These are phyloP conservation scores for Labia minor DNA, from an alignment of 2,888 invertebrate species.

Conservation along the genomic window DNA sequence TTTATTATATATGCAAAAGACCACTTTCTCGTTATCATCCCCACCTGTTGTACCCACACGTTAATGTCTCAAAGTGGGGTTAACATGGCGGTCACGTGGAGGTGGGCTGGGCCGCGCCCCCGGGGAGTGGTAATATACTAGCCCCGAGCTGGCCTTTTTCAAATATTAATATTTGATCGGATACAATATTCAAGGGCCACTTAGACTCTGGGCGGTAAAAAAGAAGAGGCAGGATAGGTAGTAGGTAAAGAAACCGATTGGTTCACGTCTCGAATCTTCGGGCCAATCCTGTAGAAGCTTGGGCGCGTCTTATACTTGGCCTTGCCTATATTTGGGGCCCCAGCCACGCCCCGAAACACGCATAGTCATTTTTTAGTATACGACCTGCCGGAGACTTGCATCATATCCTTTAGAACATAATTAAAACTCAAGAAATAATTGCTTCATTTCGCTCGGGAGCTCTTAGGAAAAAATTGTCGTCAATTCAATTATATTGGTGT, in stretches of 20 bases:
- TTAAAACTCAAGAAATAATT: background rate
- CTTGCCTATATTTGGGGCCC: slow-evolving; percentile 5
- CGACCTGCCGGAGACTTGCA: slow-evolving; percentile 5
- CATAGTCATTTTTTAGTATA: background rate
- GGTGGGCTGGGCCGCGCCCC: slow-evolving; percentile 1
- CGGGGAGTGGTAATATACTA: slow-evolving; percentile 4
- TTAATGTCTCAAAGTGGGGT: slow-evolving; percentile 13
- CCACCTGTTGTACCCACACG: slow-evolving; percentile 9
- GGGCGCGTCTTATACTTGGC: slow-evolving; percentile 1
- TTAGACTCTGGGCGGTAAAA: background rate
- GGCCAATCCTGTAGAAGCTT: slow-evolving; percentile 4
- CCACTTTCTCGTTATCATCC: slow-evolving; percentile 13
- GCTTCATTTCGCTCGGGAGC: background rate
- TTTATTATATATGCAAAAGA: slow-evolving; percentile 13
- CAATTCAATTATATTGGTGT: background rate
- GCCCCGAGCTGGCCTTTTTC: slow-evolving; percentile 13
- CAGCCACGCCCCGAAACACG: background rate
- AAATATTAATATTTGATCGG: slow-evolving; percentile 13
- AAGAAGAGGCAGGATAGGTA: slow-evolving; percentile 13
- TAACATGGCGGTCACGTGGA: background rate
- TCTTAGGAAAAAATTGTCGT: background rate
- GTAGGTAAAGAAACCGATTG: background rate
- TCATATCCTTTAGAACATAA: background rate
- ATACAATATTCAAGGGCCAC: slow-evolving; percentile 5
- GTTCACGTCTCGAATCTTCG: background rate